These are phyloP conservation scores for Ammodytes dubius DNA, from an alignment of 2,113 vertebrate genomes.

Conservation along the genomic window DNA sequence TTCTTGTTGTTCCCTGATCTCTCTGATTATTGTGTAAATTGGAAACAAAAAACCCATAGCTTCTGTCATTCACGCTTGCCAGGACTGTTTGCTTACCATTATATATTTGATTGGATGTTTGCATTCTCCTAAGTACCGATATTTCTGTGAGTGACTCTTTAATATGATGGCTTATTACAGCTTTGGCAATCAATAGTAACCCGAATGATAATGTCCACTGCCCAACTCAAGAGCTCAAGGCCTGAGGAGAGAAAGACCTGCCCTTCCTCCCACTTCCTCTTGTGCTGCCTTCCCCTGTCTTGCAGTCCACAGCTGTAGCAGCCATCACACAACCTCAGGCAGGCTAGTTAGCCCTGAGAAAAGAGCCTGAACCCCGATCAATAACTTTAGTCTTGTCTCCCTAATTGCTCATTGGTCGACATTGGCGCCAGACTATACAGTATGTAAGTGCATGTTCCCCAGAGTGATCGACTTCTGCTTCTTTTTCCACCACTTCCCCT, in stretches of 20 bases:
- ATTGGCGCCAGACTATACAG: constrained; percentile 78
- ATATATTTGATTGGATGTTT: constrained; percentile 56
- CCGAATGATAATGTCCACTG: constrained; percentile 74
- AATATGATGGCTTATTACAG: constrained; percentile 69
- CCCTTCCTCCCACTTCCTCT: constrained; percentile 51
- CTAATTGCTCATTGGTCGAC: constrained; percentile 91
- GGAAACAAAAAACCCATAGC: constrained; percentile 13
- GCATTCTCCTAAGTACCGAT: constrained; percentile 47
- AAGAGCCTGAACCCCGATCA: constrained; percentile 82
- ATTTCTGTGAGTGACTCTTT: constrained; percentile 49
- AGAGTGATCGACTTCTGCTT: constrained; percentile 74
- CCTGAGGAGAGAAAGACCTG: constrained; percentile 73
- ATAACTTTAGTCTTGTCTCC: constrained; percentile 88
- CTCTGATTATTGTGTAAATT: constrained; percentile 44
- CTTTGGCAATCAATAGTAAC: constrained; percentile 74
- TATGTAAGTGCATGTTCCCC: constrained; percentile 81
- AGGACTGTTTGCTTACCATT: constrained; percentile 26
- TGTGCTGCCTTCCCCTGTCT: constrained; percentile 42
- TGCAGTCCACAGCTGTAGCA: constrained; percentile 71
- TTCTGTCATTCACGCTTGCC: not conserved
- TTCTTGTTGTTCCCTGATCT: constrained; percentile 1
- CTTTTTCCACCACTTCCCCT: constrained; percentile 67
- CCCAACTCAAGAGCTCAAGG: constrained; percentile 57
- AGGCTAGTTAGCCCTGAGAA: constrained; percentile 82
- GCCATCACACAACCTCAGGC: constrained; percentile 80